Evolutionary conservation across 2,113 vertebrate species (phyloP).

Genomic region (Struthidea cinerea): DNA sequence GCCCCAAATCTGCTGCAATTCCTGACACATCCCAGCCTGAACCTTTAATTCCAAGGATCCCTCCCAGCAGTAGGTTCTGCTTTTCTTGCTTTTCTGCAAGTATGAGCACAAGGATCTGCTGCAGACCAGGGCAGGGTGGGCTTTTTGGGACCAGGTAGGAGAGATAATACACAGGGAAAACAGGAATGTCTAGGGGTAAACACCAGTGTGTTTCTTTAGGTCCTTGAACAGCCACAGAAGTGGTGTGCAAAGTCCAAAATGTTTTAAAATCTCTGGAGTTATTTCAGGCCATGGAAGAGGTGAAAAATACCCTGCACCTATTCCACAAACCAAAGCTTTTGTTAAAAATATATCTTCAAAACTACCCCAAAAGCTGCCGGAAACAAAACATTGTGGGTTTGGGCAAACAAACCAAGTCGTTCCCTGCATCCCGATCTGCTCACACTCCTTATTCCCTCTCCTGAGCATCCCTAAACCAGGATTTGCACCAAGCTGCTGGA

Average conservation of each 20-base stretch:
- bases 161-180: background rate
- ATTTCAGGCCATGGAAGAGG: background rate
- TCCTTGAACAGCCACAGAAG: background rate
- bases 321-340: background rate
- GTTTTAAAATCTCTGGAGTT: background rate
- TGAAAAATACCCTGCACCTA: background rate
- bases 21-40: background rate
- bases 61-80: background rate
- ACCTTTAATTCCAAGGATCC: background rate
- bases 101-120: background rate
- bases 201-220: background rate
- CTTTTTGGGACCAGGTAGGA: background rate
- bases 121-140: background rate
- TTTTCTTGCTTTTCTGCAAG: background rate
- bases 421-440: background rate
- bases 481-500: background rate
- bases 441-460: background rate
- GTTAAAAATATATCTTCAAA: background rate
- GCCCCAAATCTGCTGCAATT: background rate
- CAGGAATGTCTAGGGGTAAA: background rate
- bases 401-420: accelerated
- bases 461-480: background rate
- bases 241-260: background rate
- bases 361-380: background rate
- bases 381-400: background rate